These are phyloP conservation scores for Heliconius cydno DNA, from an alignment of 2,888 invertebrate genomes.

Conservation along the genomic window DNA sequence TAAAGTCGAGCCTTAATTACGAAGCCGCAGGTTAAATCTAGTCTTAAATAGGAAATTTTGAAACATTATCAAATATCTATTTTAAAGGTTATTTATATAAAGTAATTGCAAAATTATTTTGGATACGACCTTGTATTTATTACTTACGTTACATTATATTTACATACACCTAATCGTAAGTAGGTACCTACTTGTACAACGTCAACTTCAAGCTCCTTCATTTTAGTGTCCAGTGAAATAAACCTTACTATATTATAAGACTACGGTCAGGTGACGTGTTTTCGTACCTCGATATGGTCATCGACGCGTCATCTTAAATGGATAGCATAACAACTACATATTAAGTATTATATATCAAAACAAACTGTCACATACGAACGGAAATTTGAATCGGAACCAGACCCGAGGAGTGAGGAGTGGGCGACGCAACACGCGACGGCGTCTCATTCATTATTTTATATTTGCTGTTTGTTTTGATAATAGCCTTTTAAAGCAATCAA, in stretches of 20 bases:
- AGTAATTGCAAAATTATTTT: constrained; percentile 1
- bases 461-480: neutral
- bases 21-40: no score
- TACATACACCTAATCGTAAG: neutral
- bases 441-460: neutral
- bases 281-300: neutral
- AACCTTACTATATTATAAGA: neutral
- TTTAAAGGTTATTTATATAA: neutral
- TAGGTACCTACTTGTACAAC: neutral
- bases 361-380: neutral
- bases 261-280: constrained; percentile 15
- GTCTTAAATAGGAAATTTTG: neutral
- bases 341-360: neutral
- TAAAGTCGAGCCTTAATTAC: no score
- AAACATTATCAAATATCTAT: neutral
- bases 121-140: constrained; percentile 5
- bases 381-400: neutral
- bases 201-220: neutral
- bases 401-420: neutral
- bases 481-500: neutral
- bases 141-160: constrained; percentile 2
- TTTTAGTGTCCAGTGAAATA: neutral
- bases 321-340: neutral
- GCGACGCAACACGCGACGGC: neutral
- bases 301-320: neutral